These are phyloP conservation scores for Drosophila bunnanda DNA, from an alignment of 2,888 invertebrate species.

Conservation along the genomic window DNA sequence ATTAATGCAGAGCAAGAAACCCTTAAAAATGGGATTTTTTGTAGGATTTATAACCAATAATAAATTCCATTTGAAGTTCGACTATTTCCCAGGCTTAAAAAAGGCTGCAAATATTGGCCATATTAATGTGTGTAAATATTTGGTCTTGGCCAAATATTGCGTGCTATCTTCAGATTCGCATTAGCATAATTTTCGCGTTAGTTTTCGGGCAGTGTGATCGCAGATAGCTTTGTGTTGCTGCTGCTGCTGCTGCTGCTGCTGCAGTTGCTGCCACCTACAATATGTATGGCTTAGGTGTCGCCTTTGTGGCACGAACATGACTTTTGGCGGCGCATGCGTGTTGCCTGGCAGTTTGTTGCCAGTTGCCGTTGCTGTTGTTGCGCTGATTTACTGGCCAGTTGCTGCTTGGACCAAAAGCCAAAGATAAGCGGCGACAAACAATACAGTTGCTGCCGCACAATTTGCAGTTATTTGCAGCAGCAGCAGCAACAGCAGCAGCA, in stretches of 20 bases:
- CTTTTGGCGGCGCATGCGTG: constrained; percentile 80
- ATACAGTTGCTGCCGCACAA: constrained; percentile 72
- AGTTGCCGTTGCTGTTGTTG: constrained; percentile 50
- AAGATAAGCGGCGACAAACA: constrained; percentile 74
- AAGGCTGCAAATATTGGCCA: not conserved
- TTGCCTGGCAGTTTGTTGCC: constrained; percentile 76
- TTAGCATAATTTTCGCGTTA: constrained; percentile 37
- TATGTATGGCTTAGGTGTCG: constrained; percentile 77
- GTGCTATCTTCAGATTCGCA: constrained; percentile 13
- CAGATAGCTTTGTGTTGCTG: constrained; percentile 51
- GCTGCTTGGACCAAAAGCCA: constrained; percentile 23
- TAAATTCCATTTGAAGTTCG: not conserved
- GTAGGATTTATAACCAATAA: not conserved
- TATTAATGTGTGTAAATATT: not conserved
- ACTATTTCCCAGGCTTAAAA: not conserved
- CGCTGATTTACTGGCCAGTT: constrained; percentile 73
- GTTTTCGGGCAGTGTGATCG: constrained; percentile 41
- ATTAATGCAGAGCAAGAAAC: constrained; percentile 28
- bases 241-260: constrained; percentile 30
- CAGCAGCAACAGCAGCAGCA: constrained; percentile 32
- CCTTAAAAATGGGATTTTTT: no score
- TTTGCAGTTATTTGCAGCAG: constrained; percentile 74
- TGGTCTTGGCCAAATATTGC: constrained; percentile 38
- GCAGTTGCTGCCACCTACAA: constrained; percentile 66
- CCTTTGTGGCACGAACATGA: constrained; percentile 79